Conservation (phyloP, 2,797 vertebrate species). For the Sebastes cheni region DNA sequence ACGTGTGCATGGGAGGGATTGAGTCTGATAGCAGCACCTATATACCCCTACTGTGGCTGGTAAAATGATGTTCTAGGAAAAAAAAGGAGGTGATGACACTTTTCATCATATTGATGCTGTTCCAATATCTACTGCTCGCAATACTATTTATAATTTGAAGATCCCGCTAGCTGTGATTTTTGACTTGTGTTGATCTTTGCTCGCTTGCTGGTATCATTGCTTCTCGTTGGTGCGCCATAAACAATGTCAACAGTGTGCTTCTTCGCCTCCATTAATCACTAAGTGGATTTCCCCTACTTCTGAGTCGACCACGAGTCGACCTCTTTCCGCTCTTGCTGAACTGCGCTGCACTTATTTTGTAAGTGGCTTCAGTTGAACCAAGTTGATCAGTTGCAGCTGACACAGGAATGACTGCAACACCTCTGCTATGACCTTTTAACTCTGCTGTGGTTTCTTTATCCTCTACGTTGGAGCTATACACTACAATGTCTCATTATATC, state of each 20-base stretch:
- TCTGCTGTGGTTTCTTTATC: constrained; percentile 15
- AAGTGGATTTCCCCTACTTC: not conserved
- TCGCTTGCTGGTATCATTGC: not conserved
- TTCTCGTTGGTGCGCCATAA: constrained; percentile 1
- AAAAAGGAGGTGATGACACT: constrained; percentile 75
- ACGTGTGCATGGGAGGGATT: constrained; percentile 54
- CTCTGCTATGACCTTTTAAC: constrained; percentile 6
- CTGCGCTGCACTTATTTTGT: not conserved
- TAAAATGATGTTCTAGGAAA: constrained; percentile 50
- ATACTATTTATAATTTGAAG: not conserved
- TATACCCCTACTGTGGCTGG: constrained; percentile 56
- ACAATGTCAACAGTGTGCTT: not conserved
- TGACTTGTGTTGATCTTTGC: not conserved
- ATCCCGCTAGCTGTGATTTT: not conserved
- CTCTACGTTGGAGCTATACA: not conserved
- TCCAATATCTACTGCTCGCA: constrained; percentile 13
- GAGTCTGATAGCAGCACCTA: constrained; percentile 70
- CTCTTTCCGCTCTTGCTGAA: constrained; percentile 2
- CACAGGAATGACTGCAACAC: constrained; percentile 5
- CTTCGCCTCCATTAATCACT: constrained; percentile 2
- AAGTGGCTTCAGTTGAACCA: not conserved
- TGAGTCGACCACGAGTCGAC: not conserved
- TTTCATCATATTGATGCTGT: constrained; percentile 21
- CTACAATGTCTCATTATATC: constrained; percentile 26
- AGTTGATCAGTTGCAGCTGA: constrained; percentile 11